Conservation (phyloP, 2,888 invertebrate species). For the Noctuana brunneofusca region DNA sequence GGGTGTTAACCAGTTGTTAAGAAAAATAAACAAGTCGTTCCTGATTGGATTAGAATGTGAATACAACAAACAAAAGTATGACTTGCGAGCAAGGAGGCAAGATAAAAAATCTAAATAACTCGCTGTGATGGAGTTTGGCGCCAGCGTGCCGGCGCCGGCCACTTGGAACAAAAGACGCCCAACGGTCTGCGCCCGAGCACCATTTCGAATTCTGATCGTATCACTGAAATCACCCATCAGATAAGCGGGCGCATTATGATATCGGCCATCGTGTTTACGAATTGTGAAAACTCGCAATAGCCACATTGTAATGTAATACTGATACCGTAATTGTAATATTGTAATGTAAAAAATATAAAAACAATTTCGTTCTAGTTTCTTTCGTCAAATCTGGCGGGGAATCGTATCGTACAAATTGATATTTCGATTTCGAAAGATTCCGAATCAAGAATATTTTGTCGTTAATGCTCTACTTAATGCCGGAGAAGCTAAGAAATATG, state of each 20-base stretch:
- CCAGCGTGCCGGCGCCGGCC: conserved; percentile 47
- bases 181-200: conserved; percentile 54
- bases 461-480: conserved; percentile 28
- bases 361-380: too few relatives aligned
- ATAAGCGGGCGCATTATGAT: conserved; percentile 34
- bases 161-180: conserved; percentile 54
- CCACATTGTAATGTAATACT: conserved; percentile 19
- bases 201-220: conserved; percentile 37
- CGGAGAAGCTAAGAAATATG: conserved; percentile 28
- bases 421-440: conserved; percentile 21
- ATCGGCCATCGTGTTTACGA: conserved; percentile 27
- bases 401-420: neutral
- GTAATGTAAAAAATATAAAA: too few relatives aligned
- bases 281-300: conserved; percentile 17
- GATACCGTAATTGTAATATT: neutral
- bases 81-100: conserved; percentile 37
- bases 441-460: conserved; percentile 23
- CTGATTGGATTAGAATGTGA: conserved; percentile 26
- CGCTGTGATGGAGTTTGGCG: conserved; percentile 49
- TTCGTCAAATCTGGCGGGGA: neutral
- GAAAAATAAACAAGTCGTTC: conserved; percentile 9
- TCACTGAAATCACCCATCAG: conserved; percentile 35
- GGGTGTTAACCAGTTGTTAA: conserved; percentile 24
- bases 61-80: conserved; percentile 36
- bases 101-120: conserved; percentile 50